Evolutionary conservation across 2,888 invertebrate species (phyloP).

Genomic region (Phengaris arion): DNA sequence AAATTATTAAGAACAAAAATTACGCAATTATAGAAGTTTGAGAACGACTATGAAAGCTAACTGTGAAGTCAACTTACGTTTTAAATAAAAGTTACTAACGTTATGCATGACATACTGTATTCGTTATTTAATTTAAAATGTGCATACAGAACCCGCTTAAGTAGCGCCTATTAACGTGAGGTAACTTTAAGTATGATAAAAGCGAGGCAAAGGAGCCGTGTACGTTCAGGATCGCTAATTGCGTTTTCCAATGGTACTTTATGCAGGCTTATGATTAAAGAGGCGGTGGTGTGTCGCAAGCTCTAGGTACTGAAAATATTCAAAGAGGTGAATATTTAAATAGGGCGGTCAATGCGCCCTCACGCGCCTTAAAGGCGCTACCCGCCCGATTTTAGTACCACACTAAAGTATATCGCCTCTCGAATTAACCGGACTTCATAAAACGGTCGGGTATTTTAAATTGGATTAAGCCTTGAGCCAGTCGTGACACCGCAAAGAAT

Average conservation of each 20-base stretch:
- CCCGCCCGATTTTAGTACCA: conserved; percentile 55
- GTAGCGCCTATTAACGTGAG: conserved; percentile 20
- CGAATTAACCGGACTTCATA: conserved; percentile 62
- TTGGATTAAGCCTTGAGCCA: conserved; percentile 69
- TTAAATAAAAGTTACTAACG: conserved; percentile 3
- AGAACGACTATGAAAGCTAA: background rate
- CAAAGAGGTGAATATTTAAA: conserved; percentile 60
- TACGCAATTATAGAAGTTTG: background rate
- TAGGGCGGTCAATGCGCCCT: conserved; percentile 67
- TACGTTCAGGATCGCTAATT: conserved; percentile 41
- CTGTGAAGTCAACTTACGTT: background rate
- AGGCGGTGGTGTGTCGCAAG: conserved; percentile 44
- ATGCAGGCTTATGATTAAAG: conserved; percentile 47
- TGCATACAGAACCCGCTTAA: background rate
- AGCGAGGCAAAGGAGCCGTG: conserved; percentile 35
- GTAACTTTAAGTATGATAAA: conserved; percentile 35
- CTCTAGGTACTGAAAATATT: conserved; percentile 47
- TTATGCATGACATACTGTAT: background rate
- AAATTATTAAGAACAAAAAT: background rate
- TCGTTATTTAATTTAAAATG: conserved; percentile 12
- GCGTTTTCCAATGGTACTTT: conserved; percentile 40
- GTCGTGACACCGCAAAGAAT: conserved; percentile 74
- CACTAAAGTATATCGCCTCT: conserved; percentile 44
- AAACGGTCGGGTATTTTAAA: conserved; percentile 70
- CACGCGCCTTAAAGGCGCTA: conserved; percentile 60